Base-by-base conservation (phyloP, 2,797 vertebrate species). In the Enoplosus armatus region DNA sequence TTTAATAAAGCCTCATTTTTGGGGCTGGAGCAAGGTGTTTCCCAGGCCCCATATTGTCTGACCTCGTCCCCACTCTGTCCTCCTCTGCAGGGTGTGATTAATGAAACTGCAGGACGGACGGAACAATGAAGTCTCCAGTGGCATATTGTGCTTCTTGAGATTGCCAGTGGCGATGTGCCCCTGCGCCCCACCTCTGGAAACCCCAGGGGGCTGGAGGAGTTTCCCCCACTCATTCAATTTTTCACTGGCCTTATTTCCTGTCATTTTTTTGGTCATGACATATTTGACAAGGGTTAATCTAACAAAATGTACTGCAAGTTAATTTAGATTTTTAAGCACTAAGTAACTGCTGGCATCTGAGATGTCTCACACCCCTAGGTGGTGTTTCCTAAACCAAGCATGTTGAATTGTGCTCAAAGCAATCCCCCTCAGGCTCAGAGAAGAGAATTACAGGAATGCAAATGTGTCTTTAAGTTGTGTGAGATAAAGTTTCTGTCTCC, bases 61-160 rank as follows among this genome's bases (percentile, higher is more conserved):
- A 77, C 76, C 64, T 60, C n/a, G 62, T 86, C 68, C 75, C 69
- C 60, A 31, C 47, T 79, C 53, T 63, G 53, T 84, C 81, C 80
- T 82, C 56, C 53, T 85, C 74, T 79, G 80, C 76, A 59, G 51
- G 0, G 33, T 67, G 72, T 88, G 88, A 91, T 87, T 90, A 90
- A 92, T 92, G 84, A 82, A 86, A 82, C 70, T 60, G 75, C 84
- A 65, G 79, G 79, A 78, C 8, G 20, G 77, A 70, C n/a, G 26
- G 62, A 87, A 90, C 86, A 92, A 92, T 89, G 82, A 77, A 81
- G 85, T 92, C 91, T 87, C 78, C 33, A 70, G 84, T 71, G 85
- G 80, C 77, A 55, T 53, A 85, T 91, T 92, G 86, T 85, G 65
- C 75, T 85, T 70, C 56, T 58, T 29, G 27, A 90, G 72, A 78